A percentile compares a stretch with the other conserved stretches of the same genome.
Conservation (phyloP, 2,797 vertebrate genomes). For the Buphagus erythrorhynchus region DNA sequence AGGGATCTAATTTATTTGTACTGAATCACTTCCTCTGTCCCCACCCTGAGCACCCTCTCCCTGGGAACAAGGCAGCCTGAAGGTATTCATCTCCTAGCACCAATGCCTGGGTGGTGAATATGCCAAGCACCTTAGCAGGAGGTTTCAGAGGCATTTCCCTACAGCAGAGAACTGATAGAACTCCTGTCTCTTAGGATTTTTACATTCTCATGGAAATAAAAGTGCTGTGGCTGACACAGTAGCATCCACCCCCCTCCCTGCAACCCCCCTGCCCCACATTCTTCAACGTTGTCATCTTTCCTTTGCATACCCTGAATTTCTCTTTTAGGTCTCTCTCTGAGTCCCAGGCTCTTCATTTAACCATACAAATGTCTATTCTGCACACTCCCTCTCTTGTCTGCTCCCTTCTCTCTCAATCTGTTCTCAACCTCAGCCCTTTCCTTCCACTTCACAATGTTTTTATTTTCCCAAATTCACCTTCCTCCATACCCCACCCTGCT, state of each 20-base stretch:
- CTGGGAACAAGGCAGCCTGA: not conserved
- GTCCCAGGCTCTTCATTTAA: not conserved
- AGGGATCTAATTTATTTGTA: not conserved
- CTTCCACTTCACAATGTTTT: not conserved
- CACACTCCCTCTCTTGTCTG: not conserved
- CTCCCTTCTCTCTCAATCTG: not conserved
- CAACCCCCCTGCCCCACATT: not conserved
- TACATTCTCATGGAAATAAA: not conserved
- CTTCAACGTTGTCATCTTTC: accelerated
- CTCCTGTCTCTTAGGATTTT: not conserved
- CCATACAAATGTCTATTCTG: not conserved
- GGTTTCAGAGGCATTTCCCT: not conserved
- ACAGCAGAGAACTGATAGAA: not conserved
- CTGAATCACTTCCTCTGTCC: not conserved
- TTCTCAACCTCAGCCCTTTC: not conserved
- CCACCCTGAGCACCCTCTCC: not conserved
- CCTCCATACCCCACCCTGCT: not conserved
- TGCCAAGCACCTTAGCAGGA: not conserved
- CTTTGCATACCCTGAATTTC: not conserved
- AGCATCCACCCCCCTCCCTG: not conserved
- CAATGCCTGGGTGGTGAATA: not conserved
- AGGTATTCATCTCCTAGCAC: not conserved
- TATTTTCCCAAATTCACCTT: not conserved
- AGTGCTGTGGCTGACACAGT: not conserved
- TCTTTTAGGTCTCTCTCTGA: not conserved